A percentile compares a stretch with the other conserved stretches of the same genome.
These are phyloP conservation scores for Sphenodon punctatus DNA, from an alignment of 2,797 vertebrate species.

Conservation along the genomic window DNA sequence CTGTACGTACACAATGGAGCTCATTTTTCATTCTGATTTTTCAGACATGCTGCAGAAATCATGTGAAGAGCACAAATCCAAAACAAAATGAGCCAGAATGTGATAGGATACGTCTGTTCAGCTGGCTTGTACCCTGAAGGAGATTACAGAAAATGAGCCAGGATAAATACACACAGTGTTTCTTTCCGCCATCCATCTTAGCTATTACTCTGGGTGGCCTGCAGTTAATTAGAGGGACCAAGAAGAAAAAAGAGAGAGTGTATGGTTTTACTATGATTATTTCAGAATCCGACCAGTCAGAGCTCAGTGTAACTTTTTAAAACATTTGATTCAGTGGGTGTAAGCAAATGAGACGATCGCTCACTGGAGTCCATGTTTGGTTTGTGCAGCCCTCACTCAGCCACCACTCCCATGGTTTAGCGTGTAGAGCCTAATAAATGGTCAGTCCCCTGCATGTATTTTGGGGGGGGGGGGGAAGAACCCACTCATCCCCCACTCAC, in stretches of 20 bases:
- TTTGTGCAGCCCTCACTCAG: no score
- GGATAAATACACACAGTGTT: conserved; percentile 46
- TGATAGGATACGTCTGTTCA: conserved; percentile 32
- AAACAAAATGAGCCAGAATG: conserved; percentile 45
- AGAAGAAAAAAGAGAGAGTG: background rate
- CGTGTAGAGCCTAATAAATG: no score
- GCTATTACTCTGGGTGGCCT: conserved; percentile 47
- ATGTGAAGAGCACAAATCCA: conserved; percentile 14
- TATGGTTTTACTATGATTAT: background rate
- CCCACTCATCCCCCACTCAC: no score
- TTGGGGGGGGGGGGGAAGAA: no score
- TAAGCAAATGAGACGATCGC: no score
- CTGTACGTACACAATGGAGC: no score
- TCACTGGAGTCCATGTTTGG: no score
- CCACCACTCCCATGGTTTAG: no score
- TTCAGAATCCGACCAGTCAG: conserved; percentile 3
- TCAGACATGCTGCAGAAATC: conserved; percentile 6
- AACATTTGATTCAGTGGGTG: no score
- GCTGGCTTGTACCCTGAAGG: conserved; percentile 29
- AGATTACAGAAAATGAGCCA: conserved; percentile 44
- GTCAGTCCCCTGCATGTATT: no score
- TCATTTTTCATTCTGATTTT: background rate
- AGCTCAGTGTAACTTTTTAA: conserved; percentile 9
- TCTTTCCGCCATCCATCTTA: conserved; percentile 38
- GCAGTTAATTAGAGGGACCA: conserved; percentile 25